Evolutionary conservation across 2,113 vertebrate species (phyloP).

Genomic region (Xerus inauris): DNA sequence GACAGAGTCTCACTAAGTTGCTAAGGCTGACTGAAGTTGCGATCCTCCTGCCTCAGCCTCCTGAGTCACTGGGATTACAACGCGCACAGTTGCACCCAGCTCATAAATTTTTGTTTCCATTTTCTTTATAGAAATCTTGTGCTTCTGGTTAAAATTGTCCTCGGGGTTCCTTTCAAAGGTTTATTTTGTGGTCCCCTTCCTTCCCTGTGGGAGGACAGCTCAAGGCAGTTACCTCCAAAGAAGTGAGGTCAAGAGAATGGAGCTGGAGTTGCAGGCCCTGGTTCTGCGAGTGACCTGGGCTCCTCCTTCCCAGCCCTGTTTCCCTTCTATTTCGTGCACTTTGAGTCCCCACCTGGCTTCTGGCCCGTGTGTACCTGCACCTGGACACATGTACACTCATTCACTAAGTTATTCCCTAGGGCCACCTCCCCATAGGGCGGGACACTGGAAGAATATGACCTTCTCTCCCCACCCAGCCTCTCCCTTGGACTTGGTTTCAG

Average conservation of each 20-base stretch:
- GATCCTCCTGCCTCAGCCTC: background rate
- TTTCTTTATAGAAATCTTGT: background rate
- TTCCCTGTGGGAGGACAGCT: background rate
- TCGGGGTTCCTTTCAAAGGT: background rate
- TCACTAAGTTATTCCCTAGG: background rate
- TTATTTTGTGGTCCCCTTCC: background rate
- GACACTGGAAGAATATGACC: fast-evolving
- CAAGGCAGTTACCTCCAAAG: background rate
- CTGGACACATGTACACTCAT: background rate
- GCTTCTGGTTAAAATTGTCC: background rate
- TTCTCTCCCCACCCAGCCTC: background rate
- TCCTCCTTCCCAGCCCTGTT: fast-evolving
- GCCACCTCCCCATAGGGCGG: background rate
- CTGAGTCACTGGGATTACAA: background rate
- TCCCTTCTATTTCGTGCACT: background rate
- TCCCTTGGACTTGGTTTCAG: background rate
- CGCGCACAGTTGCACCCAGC: too few species aligned
- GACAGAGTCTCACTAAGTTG: background rate
- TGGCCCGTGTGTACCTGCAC: background rate
- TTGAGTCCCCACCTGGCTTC: too few species aligned
- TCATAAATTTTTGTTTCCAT: background rate
- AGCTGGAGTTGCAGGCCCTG: background rate
- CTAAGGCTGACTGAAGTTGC: background rate
- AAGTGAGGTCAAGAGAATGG: background rate
- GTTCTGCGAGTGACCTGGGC: background rate